These are phyloP conservation scores for Acipenser transmontanus DNA, from an alignment of 2,797 vertebrate species.

Conservation along the genomic window DNA sequence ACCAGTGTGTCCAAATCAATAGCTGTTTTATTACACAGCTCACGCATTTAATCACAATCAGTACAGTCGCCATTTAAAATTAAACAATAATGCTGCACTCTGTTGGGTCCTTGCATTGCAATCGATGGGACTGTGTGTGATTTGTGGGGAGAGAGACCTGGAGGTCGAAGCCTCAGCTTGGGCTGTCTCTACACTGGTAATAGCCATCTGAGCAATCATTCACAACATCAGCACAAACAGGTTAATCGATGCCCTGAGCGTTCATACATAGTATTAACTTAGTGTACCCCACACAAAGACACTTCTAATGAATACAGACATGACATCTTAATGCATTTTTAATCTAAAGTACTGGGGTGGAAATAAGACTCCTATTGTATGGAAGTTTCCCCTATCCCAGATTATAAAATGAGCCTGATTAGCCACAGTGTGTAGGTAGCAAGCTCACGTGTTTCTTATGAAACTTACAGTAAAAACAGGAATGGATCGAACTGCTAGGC, in stretches of 20 bases:
- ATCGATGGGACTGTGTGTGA: conserved; percentile 38
- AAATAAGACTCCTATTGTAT: too few relatives aligned
- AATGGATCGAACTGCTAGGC: too few relatives aligned
- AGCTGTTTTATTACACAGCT: conserved; percentile 47
- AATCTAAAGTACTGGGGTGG: too few relatives aligned
- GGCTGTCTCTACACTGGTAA: conserved; percentile 6
- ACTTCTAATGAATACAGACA: too few relatives aligned
- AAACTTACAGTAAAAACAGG: too few relatives aligned
- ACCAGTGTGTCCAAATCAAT: conserved; percentile 36
- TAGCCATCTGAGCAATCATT: conserved; percentile 18
- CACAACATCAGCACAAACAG: conserved; percentile 24
- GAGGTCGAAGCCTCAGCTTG: conserved; percentile 7
- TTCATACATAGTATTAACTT: too few relatives aligned
- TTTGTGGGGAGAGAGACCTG: conserved; percentile 9
- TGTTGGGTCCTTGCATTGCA: conserved; percentile 47
- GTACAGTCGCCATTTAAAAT: conserved; percentile 58
- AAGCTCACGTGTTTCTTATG: too few relatives aligned
- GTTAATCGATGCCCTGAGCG: not conserved
- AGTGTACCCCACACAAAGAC: too few relatives aligned
- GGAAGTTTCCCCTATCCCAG: too few relatives aligned
- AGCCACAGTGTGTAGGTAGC: too few relatives aligned
- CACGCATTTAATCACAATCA: conserved; percentile 56
- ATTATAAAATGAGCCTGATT: too few relatives aligned
- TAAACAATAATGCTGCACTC: conserved; percentile 64
- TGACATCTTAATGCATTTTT: too few relatives aligned